A percentile compares a stretch with the other conserved stretches of the same genome.
These are phyloP conservation scores for Castor canadensis DNA, from an alignment of 2,113 vertebrate species.

Conservation along the genomic window DNA sequence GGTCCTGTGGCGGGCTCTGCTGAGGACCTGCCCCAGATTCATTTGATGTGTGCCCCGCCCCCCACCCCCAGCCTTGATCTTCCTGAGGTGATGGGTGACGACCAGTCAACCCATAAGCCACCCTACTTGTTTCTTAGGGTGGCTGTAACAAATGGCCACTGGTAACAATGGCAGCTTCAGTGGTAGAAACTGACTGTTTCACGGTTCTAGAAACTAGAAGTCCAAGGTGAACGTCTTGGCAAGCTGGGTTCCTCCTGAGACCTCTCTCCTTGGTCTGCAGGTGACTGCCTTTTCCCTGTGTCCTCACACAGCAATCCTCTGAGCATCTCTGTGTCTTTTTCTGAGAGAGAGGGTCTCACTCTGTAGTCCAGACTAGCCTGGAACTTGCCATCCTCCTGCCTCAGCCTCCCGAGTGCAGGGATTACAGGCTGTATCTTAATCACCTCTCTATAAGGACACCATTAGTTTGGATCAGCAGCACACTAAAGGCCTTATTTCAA, in stretches of 20 bases:
- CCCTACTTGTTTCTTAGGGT: neutral
- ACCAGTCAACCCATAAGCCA: no score
- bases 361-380: neutral
- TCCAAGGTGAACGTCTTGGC: neutral
- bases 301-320: neutral
- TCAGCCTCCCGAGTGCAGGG: neutral
- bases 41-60: rapidly evolving
- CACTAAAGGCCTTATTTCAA: neutral
- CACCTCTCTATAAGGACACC: neutral
- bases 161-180: neutral
- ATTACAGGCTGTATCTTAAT: neutral
- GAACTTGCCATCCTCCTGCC: neutral
- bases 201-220: rapidly evolving
- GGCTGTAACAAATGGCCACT: rapidly evolving
- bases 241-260: neutral
- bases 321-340: neutral
- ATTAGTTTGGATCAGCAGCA: neutral
- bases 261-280: rapidly evolving
- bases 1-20: no score
- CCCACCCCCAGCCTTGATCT: rapidly evolving
- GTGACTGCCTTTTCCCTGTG: rapidly evolving
- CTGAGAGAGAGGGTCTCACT: neutral
- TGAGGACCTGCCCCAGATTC: neutral
- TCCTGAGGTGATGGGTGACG: neutral
- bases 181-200: neutral